Base-by-base conservation (phyloP, 92 coral and sea anemone species). In the Virgularia gustaviana region DNA sequence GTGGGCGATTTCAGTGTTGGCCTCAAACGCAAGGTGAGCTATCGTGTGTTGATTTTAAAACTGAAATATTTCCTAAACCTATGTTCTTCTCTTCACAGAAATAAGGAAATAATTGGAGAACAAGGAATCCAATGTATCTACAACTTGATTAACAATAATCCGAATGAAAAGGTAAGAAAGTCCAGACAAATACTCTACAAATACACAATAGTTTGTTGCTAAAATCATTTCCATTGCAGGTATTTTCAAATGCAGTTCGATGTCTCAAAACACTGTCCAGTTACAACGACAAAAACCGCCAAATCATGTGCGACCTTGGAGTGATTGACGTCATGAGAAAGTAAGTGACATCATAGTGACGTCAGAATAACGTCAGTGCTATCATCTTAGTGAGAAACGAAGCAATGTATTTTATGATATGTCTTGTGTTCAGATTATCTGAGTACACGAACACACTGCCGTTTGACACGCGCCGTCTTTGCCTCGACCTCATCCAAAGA, bases 91-190 rank as follows among this genome's bases (percentile, higher is more conserved):
- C 43, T 43, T 10, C 29, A 41, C 55, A 91, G 97, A 30, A 91
- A 89, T 61, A 90, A 90, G 42, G 86, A 83, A 71, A 75, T 81
- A 7, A 90, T 91, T 29, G 87, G 97, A 6, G 88, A 88, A 43
- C 75, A 86, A 37, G 97, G 97, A 22, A 78, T 91, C 61, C 83
- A 83, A 37, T 85, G 68, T 29, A 85, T 91, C 54, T 86, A 85
- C 54, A 81, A 75, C 61, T 86, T 60, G 54, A 49, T 91, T 10
- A 81, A 86, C 51, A 80, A 71, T 28, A 45, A 66, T 6, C 87
- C 83, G 8, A 78, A 79, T 27, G 85, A 86, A 75, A 84, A 84
- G 85, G 96, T 91, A 38, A 42, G 82, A 71, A 34, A 16, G 33
- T 28, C 11, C 0, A 27, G 29, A 36, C 29, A 11, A 33, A 60